Evolutionary conservation across 2,113 vertebrate species (phyloP).

Genomic region (Perca flavescens): DNA sequence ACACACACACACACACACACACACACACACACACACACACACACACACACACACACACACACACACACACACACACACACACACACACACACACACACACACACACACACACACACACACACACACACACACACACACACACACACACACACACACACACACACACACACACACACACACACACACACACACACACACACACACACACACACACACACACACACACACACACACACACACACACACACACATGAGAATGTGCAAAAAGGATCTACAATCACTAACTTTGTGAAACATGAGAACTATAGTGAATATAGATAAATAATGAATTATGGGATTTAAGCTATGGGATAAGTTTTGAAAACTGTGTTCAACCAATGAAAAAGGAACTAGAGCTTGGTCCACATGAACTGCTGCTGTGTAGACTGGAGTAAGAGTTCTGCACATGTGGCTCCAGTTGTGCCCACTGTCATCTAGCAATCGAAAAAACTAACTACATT

Average conservation of each 20-base stretch:
- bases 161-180: slow-evolving; percentile 4
- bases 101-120: slow-evolving; percentile 1
- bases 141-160: neutral
- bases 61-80: neutral
- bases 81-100: neutral
- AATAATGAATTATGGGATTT: too few species aligned
- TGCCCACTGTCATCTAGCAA: too few species aligned
- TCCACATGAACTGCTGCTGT: too few species aligned
- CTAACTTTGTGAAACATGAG: neutral
- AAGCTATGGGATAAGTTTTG: too few species aligned
- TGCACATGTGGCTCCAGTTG: too few species aligned
- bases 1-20: neutral
- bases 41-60: neutral
- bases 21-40: neutral
- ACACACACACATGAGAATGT: neutral
- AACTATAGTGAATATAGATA: too few species aligned
- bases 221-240: neutral
- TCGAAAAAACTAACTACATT: too few species aligned
- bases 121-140: neutral
- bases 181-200: neutral
- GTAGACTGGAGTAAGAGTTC: too few species aligned
- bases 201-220: neutral
- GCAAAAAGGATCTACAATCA: neutral
- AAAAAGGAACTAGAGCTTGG: too few species aligned
- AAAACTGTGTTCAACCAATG: too few species aligned